Evolutionary conservation across 2,888 invertebrate genomes (phyloP).

Genomic region (Scotopteryx bipunctaria): DNA sequence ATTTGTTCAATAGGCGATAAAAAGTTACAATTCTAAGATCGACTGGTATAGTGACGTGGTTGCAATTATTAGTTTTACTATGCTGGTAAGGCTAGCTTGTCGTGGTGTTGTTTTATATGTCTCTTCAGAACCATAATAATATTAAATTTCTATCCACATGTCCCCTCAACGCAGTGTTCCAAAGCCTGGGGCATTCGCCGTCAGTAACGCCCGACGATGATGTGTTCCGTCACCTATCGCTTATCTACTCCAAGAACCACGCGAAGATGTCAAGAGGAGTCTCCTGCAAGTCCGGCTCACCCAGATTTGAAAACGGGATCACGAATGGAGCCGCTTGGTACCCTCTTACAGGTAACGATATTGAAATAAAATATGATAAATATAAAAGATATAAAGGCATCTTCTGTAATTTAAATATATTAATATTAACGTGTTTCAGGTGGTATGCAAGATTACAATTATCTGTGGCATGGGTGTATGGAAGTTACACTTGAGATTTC

Average conservation of each 20-base stretch:
- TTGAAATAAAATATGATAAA: too few species aligned
- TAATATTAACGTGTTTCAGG: conserved; percentile 68
- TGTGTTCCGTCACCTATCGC: conserved; percentile 93
- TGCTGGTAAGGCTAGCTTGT: too few species aligned
- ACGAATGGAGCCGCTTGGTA: conserved; percentile 98
- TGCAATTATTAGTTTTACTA: too few species aligned
- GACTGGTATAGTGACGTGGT: too few species aligned
- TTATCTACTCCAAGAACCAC: conserved; percentile 93
- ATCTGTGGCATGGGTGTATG: conserved; percentile 96
- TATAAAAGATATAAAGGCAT: too few species aligned
- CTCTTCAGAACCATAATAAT: conserved; percentile 16
- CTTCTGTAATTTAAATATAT: neutral
- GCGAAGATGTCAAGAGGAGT: conserved; percentile 94
- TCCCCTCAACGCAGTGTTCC: conserved; percentile 90
- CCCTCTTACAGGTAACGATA: conserved; percentile 88
- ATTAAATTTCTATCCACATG: conserved; percentile 67
- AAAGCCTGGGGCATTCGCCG: conserved; percentile 91
- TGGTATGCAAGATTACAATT: conserved; percentile 97
- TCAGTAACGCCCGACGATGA: conserved; percentile 96
- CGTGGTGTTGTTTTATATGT: too few species aligned
- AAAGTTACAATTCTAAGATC: too few species aligned
- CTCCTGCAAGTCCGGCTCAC: conserved; percentile 89
- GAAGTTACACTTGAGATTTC: conserved; percentile 97
- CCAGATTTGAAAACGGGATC: conserved; percentile 93
- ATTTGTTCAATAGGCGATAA: too few species aligned